phyloP scores from a whole-genome alignment of 2,797 vertebrate species.

The Megalops cyprinoides region DNA sequence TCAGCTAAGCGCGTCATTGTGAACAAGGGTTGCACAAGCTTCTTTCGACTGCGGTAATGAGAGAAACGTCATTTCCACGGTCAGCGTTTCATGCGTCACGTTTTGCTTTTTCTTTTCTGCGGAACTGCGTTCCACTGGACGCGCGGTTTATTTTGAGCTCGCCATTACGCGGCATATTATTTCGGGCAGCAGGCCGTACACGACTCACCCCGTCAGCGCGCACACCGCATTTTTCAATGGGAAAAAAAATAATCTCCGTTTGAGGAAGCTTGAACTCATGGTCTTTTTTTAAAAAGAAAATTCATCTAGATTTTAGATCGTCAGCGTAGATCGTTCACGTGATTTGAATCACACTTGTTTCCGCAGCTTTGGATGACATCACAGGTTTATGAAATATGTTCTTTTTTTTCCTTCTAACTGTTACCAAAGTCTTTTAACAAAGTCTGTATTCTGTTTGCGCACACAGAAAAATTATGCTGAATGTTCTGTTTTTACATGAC shows the following conservation, averaged over 20 bases:
- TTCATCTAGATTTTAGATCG: too few species aligned
- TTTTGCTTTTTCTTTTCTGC: slow-evolving; percentile 21
- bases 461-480: slow-evolving; percentile 1
- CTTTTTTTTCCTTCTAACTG: background rate
- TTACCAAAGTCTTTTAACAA: slow-evolving; percentile 20
- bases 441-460: slow-evolving; percentile 1
- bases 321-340: too few species aligned
- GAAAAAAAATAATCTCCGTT: background rate
- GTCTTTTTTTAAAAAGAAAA: too few species aligned
- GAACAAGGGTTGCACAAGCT: too few species aligned
- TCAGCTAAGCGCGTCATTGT: background rate
- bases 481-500: background rate
- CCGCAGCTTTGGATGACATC: background rate
- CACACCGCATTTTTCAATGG: background rate
- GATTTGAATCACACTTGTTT: background rate
- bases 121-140: background rate
- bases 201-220: background rate
- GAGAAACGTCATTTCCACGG: slow-evolving; percentile 35
- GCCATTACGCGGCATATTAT: background rate
- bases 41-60: background rate
- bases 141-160: background rate
- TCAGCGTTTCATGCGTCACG: slow-evolving; percentile 51
- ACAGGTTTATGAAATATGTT: background rate
- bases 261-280: background rate
- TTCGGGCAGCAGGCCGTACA: background rate